Percentiles rank a stretch among this genome's conserved stretches.
These are phyloP conservation scores for Mesorhabditis spiculigera DNA, from an alignment of 2,888 invertebrate species.

Conservation along the genomic window DNA sequence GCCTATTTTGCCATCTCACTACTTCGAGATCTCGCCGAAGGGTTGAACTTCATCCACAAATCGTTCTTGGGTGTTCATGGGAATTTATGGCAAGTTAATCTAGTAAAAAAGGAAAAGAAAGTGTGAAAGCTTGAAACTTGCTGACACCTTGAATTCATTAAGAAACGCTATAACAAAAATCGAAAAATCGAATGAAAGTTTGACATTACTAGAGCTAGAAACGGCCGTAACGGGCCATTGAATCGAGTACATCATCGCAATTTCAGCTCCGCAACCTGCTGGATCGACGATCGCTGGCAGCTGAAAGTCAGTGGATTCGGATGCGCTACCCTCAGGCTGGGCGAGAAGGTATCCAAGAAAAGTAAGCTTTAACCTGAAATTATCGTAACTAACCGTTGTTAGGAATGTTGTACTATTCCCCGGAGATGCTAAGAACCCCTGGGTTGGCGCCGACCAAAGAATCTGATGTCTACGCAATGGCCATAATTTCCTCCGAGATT, in stretches of 20 bases:
- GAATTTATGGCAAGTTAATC: conserved; percentile 15
- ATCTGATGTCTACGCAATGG: conserved; percentile 53
- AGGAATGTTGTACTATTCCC: conserved; percentile 49
- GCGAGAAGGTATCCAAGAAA: background rate
- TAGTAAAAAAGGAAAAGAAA: too few species aligned
- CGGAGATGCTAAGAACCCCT: conserved; percentile 41
- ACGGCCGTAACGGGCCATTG: too few species aligned
- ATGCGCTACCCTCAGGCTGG: conserved; percentile 1
- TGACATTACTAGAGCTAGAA: too few species aligned
- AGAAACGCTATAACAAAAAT: too few species aligned
- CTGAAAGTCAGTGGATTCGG: background rate
- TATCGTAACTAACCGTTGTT: background rate
- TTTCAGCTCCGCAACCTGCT: conserved; percentile 33
- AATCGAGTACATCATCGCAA: too few species aligned
- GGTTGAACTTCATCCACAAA: conserved; percentile 32
- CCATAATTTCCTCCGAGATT: conserved; percentile 50
- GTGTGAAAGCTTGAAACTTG: too few species aligned
- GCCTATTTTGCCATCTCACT: conserved; percentile 16
- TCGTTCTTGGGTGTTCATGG: conserved; percentile 35
- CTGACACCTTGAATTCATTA: too few species aligned
- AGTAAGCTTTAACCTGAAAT: background rate
- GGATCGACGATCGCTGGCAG: conserved; percentile 42
- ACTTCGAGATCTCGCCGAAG: conserved; percentile 18
- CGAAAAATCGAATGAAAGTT: too few species aligned
- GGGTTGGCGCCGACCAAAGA: conserved; percentile 28